phyloP scores from a whole-genome alignment of 2,888 invertebrate species.

The Tolmerus cingulatus region DNA sequence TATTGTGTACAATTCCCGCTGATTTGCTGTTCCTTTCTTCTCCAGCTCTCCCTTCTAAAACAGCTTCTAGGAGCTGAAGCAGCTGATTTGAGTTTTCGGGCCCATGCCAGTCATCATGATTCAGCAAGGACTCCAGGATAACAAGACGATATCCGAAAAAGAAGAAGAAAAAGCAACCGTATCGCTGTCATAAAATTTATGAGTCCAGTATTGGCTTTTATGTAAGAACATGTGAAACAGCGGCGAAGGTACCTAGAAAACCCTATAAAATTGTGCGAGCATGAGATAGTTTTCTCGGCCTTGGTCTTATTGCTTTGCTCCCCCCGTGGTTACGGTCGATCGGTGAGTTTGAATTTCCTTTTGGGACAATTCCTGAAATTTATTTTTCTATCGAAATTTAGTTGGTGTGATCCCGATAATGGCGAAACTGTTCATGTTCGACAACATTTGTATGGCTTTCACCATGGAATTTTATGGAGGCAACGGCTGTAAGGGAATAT shows the following conservation, averaged over 20 bases:
- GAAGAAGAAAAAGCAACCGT: conserved; percentile 6
- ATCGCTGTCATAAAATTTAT: conserved; percentile 42
- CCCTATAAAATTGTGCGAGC: not conserved
- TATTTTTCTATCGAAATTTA: not conserved
- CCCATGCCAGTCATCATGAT: conserved; percentile 36
- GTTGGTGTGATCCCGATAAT: not conserved
- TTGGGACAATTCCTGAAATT: not conserved
- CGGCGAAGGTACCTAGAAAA: not conserved
- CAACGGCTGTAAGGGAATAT: not conserved
- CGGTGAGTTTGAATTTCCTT: not conserved
- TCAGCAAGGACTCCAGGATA: conserved; percentile 34
- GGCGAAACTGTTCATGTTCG: not conserved
- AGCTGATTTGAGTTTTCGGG: conserved; percentile 14
- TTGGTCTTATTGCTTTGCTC: not conserved
- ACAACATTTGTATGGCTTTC: not conserved
- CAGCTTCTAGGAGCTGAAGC: not conserved
- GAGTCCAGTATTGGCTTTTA: conserved; percentile 35
- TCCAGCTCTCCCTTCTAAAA: not conserved
- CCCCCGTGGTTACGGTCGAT: not conserved
- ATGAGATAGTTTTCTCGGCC: not conserved
- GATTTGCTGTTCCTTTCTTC: conserved; percentile 36
- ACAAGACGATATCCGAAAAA: not conserved
- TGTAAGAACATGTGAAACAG: conserved; percentile 1
- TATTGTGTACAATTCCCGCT: conserved; percentile 33
- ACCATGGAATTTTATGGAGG: not conserved